These are phyloP conservation scores for Onychorhynchus coronatus DNA, from an alignment of 2,113 vertebrate genomes.

Conservation along the genomic window DNA sequence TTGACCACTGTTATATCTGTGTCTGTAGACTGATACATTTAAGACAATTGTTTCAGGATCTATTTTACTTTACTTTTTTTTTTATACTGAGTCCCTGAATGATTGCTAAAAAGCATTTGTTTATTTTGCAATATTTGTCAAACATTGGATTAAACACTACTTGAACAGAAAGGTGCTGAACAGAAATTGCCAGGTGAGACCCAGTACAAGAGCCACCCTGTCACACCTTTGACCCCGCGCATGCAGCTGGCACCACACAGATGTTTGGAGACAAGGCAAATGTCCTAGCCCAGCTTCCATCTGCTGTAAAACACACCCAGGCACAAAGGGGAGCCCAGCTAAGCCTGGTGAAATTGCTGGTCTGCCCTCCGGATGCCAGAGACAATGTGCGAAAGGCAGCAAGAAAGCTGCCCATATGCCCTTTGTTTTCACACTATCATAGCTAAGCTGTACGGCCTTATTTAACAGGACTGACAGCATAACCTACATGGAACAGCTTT, in stretches of 20 bases:
- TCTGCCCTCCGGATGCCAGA: not conserved
- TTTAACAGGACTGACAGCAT: not conserved
- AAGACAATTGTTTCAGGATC: not conserved
- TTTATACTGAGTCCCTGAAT: not conserved
- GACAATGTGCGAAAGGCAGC: not conserved
- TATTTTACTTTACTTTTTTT: not conserved
- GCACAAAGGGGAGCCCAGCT: not conserved
- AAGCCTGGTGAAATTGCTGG: not conserved
- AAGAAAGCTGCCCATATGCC: not conserved
- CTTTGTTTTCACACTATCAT: constrained; percentile 8
- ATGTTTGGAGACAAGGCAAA: not conserved
- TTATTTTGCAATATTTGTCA: not conserved
- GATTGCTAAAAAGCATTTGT: not conserved
- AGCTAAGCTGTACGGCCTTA: not conserved
- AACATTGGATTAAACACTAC: not conserved
- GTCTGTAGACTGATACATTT: not conserved
- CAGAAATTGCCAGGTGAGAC: not conserved
- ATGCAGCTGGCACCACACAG: not conserved
- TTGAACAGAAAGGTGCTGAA: not conserved
- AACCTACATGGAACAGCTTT: not conserved
- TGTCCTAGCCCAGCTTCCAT: not conserved
- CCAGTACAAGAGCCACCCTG: not conserved
- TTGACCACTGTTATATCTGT: not conserved
- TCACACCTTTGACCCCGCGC: not conserved
- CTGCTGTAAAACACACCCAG: not conserved